Evolutionary conservation across 2,113 vertebrate species (phyloP).

Genomic region (Hyaena hyaena): DNA sequence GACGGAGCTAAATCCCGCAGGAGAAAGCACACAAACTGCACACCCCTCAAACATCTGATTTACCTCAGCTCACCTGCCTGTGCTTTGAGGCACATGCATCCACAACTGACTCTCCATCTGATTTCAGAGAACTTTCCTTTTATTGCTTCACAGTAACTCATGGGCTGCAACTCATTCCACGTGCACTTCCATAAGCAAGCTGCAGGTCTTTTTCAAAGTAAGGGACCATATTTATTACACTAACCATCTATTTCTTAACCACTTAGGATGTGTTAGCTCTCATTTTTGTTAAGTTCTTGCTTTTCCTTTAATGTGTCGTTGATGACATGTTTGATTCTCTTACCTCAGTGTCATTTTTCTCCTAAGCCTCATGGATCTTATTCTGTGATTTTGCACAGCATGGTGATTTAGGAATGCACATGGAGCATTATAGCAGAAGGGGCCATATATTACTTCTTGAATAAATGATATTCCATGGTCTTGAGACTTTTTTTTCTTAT

Average conservation of each 20-base stretch:
- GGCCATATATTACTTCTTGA: background rate
- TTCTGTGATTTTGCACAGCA: background rate
- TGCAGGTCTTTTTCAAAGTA: background rate
- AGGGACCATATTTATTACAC: background rate
- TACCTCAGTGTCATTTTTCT: background rate
- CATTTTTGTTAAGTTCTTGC: background rate
- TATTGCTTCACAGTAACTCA: background rate
- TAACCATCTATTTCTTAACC: background rate
- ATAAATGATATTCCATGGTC: background rate
- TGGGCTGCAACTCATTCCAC: background rate
- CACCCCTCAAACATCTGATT: background rate
- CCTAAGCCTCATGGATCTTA: background rate
- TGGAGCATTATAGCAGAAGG: background rate
- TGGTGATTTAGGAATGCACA: background rate
- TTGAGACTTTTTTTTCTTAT: background rate
- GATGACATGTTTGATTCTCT: background rate
- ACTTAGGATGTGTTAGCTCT: background rate
- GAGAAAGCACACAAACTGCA: background rate
- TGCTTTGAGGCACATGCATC: background rate
- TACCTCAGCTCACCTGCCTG: background rate
- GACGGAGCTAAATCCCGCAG: background rate
- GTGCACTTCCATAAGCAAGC: background rate
- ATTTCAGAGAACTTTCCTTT: background rate
- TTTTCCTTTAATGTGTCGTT: background rate
- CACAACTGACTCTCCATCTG: background rate